A percentile compares a stretch with the other conserved stretches of the same genome.
Evolutionary conservation across 2,888 invertebrate species (phyloP).

Genomic region (Eupsilia transversa): DNA sequence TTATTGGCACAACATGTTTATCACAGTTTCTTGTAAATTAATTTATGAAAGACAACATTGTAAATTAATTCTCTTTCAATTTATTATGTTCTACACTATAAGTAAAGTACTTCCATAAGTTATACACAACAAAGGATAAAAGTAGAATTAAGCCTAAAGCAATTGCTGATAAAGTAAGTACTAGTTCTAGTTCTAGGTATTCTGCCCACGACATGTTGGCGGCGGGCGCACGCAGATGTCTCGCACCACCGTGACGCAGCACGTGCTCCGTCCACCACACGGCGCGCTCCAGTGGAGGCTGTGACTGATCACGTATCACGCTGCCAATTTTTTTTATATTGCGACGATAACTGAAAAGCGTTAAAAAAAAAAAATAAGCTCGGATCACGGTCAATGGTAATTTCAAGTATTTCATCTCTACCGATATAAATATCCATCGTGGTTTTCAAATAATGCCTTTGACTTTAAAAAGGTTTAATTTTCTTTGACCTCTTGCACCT

Average conservation of each 20-base stretch:
- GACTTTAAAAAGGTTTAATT: not conserved
- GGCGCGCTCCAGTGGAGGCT: not conserved
- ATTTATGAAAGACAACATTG: not conserved
- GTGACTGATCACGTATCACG: not conserved
- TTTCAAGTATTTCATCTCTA: no score
- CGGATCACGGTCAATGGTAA: not conserved
- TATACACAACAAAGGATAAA: not conserved
- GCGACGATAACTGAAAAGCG: slow-evolving; percentile 44
- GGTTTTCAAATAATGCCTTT: no score
- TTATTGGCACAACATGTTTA: not conserved
- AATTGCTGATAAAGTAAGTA: not conserved
- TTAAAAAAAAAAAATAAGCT: not conserved
- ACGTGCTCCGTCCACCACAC: no score
- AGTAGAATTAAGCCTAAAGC: not conserved
- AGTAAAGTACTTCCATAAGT: not conserved
- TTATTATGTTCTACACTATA: not conserved
- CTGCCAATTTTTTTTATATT: slow-evolving; percentile 17
- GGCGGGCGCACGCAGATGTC: no score
- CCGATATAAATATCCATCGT: no score
- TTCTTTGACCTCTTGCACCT: no score
- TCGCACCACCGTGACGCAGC: no score
- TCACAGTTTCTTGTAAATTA: not conserved
- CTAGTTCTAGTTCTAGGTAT: not conserved
- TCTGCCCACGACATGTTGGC: not conserved
- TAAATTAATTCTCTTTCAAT: not conserved